These are phyloP conservation scores for Loris lydekkerianus DNA, from an alignment of 2,797 vertebrate genomes.

Conservation along the genomic window DNA sequence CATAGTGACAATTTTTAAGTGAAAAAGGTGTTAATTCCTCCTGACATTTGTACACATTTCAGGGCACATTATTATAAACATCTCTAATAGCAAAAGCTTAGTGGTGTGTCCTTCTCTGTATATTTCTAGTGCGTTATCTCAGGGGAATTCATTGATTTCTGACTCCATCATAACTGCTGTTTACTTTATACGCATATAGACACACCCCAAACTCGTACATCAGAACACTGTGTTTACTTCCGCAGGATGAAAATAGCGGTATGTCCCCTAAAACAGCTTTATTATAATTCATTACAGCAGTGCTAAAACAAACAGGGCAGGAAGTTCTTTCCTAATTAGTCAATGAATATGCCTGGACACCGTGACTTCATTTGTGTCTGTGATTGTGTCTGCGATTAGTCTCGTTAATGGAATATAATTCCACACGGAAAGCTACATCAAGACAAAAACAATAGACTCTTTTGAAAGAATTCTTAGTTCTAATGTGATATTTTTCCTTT, in stretches of 20 bases:
- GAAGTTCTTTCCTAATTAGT: constrained; percentile 83
- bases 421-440: constrained; percentile 77
- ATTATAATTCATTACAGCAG: constrained; percentile 85
- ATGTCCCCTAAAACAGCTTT: constrained; percentile 68
- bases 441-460: constrained; percentile 80
- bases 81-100: not conserved
- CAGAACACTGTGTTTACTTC: constrained; percentile 75
- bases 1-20: not conserved
- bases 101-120: not conserved
- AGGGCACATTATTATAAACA: not conserved
- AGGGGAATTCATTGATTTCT: constrained; percentile 49
- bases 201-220: not conserved
- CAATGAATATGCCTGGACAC: constrained; percentile 74
- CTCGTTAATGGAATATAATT: constrained; percentile 86
- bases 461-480: constrained; percentile 79
- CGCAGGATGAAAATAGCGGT: constrained; percentile 78
- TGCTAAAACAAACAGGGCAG: constrained; percentile 83
- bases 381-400: constrained; percentile 86
- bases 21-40: not conserved
- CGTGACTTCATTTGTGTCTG: constrained; percentile 82
- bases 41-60: not conserved
- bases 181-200: not conserved
- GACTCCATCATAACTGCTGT: not conserved
- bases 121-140: constrained; percentile 24
- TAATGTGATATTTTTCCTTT: constrained; percentile 19